A percentile compares a stretch with the other conserved stretches of the same genome.
These are phyloP conservation scores for Patella pellucida DNA, from an alignment of 2,888 invertebrate species.

Conservation along the genomic window DNA sequence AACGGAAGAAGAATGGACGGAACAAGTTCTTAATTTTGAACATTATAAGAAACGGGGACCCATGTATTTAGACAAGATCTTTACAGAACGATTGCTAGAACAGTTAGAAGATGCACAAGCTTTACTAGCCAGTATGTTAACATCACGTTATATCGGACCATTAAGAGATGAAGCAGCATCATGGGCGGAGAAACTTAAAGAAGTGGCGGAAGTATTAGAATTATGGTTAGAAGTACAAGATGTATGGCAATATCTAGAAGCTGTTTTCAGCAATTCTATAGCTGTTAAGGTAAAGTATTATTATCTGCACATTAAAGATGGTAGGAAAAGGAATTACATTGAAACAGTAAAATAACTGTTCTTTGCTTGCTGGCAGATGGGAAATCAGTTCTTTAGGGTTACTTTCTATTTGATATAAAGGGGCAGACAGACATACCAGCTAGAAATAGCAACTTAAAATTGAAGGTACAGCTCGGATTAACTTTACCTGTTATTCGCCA, in stretches of 20 bases:
- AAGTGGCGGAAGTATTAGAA: slow-evolving; percentile 70
- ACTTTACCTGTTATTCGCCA: too few relatives aligned
- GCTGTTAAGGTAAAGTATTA: slow-evolving; percentile 60
- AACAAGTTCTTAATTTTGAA: slow-evolving; percentile 70
- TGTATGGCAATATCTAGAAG: slow-evolving; percentile 70
- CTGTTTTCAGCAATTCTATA: slow-evolving; percentile 67
- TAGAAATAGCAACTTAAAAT: neutral
- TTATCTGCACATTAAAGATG: neutral
- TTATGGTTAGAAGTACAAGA: slow-evolving; percentile 71
- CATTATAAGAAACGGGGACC: slow-evolving; percentile 70
- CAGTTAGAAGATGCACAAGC: slow-evolving; percentile 71
- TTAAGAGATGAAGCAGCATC: slow-evolving; percentile 69
- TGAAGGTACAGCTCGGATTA: too few relatives aligned
- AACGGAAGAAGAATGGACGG: slow-evolving; percentile 72
- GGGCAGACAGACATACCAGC: neutral
- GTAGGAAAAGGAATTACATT: too few relatives aligned
- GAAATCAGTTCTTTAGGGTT: neutral
- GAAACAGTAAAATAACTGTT: too few relatives aligned
- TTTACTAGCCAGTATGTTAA: slow-evolving; percentile 69
- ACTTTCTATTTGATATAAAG: neutral
- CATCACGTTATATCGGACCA: slow-evolving; percentile 69
- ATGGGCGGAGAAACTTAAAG: slow-evolving; percentile 71
- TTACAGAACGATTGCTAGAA: slow-evolving; percentile 68
- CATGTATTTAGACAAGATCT: slow-evolving; percentile 69
- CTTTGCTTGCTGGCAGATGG: too few relatives aligned